Evolutionary conservation across 2,888 invertebrate species (phyloP), one percentile per base, ranked within the genome.

Genomic region (Eupelmus urozonus): DNA sequence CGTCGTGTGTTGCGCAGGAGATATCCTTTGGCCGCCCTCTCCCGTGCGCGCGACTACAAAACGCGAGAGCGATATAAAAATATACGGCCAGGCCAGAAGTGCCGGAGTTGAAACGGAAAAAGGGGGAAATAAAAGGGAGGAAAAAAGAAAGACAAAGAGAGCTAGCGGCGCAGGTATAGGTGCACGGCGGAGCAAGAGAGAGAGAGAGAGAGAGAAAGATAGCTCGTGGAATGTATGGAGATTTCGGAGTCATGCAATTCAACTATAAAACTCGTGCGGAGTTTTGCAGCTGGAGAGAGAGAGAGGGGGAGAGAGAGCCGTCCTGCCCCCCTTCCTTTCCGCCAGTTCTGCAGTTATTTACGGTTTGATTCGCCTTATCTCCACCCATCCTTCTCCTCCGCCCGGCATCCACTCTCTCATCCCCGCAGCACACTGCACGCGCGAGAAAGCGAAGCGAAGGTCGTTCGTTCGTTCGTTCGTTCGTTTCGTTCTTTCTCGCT

Each of bases 351-450:
- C 88, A 87, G 89, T 89, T 89, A 89, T 89, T 89, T 89, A 89
- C 89, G 89, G 85, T 89, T 89, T 88, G 89, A 89, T 88, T 89
- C 88, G 87, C 88, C 89, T 89, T 89, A 89, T 89, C 89, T 88
- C 83, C 82, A 81, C 80, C 83, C 85, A 82, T 83, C 84, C 84
- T 82, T 81, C 82, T 78, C 69, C 81, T 77, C 67, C 81, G 69
- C 78, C 74, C 81, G 80, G 79, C 79, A 80, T 79, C 80, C 82
- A 81, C 81, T 80, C 83, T 78, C 70, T 77, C 71, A 51, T 63
- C 34, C 60, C 40, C 57, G 59, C 16, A 53, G 55, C 40, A 51
- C 69, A 57, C 59, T 49, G 49, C 77, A 69, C 79, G 74, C 59
- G 71, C 74, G 74, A 79, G 65, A 73, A 70, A 77, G 77, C 73